Conservation (phyloP, 2,113 vertebrate species). For the Cottus gobio region DNA sequence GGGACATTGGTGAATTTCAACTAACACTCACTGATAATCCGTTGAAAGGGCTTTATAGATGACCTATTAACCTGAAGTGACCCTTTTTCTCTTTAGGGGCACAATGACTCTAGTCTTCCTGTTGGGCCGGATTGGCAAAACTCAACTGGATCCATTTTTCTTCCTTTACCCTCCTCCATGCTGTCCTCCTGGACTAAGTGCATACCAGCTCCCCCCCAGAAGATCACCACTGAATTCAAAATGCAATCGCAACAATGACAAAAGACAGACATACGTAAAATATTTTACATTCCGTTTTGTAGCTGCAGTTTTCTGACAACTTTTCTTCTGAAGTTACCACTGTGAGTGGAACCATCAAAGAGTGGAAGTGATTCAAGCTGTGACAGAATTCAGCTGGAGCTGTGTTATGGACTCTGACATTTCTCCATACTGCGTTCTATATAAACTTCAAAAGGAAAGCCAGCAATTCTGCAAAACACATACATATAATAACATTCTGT, state of each 20-base stretch:
- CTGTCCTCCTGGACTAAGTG: conserved; percentile 39
- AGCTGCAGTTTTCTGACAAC: conserved; percentile 44
- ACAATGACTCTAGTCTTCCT: conserved; percentile 58
- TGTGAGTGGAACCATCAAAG: conserved; percentile 23
- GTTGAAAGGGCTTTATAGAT: background rate
- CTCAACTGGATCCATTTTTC: conserved; percentile 43
- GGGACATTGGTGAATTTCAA: background rate
- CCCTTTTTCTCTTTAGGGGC: conserved; percentile 37
- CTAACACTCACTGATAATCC: background rate
- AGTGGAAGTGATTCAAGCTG: conserved; percentile 24
- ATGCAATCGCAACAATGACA: conserved; percentile 15
- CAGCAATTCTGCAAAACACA: conserved; percentile 56
- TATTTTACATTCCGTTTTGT: conserved; percentile 40
- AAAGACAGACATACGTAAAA: background rate
- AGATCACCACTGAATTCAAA: conserved; percentile 33
- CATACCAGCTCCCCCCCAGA: conserved; percentile 24
- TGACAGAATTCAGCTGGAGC: conserved; percentile 39
- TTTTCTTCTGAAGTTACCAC: conserved; percentile 33
- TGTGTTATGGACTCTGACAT: conserved; percentile 24
- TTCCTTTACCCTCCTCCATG: conserved; percentile 16
- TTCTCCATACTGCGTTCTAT: conserved; percentile 38
- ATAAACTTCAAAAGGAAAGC: conserved; percentile 36
- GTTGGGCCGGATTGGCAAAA: conserved; percentile 40
- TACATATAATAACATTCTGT: conserved; percentile 41
- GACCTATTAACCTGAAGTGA: conserved; percentile 34